Evolutionary conservation across 2,113 vertebrate species (phyloP), one percentile per base, ranked within the genome.

Genomic region (Desmodus rotundus): DNA sequence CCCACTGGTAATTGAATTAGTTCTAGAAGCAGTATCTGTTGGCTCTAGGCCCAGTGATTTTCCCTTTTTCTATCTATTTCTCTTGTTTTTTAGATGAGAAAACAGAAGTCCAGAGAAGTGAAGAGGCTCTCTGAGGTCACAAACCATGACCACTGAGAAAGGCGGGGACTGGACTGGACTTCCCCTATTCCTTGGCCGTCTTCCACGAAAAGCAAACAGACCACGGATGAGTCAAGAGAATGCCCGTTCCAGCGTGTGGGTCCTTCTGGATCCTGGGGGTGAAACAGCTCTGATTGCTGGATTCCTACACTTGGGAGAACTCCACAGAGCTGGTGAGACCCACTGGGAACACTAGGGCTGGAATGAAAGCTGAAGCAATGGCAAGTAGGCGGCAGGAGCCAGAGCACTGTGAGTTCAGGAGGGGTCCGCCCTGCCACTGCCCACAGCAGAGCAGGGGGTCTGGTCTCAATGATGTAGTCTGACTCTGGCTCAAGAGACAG

Each of bases 121-220:
- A 86, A 93, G 58, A 97, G 72, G 94, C 72, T 70, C 73, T 92
- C 85, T 90, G 81, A 96, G 94, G 70, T 93, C 81, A 87, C 36
- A 61, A 3, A 76, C 63, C 28, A 0, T 15, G 13, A 88, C 41
- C 67, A 61, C 80, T 45, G 56, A 90, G 74, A 74, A 72, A 96
- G 92, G 20, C 63, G 81, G 76, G 33, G 54, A 41, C 33, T 45
- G 52, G 45, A 89, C 22, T 77, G 0, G 33, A 63, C 54, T 52
- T n/a, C 20, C 95, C 70, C 45, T 54, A 24, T 54, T 93, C 72
- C 63, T 61, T 63, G 84, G 83, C 38, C 26, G 70, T 20, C 5
- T 52, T 97, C 45, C 90, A 61, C 74, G 2, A 65, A 72, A 54
- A n/a, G 36, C 63, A 76, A 91, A 83, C 80, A 92, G 93, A 95